Evolutionary conservation across 2,113 vertebrate species (phyloP).

Genomic region (Dermatemys mawii): DNA sequence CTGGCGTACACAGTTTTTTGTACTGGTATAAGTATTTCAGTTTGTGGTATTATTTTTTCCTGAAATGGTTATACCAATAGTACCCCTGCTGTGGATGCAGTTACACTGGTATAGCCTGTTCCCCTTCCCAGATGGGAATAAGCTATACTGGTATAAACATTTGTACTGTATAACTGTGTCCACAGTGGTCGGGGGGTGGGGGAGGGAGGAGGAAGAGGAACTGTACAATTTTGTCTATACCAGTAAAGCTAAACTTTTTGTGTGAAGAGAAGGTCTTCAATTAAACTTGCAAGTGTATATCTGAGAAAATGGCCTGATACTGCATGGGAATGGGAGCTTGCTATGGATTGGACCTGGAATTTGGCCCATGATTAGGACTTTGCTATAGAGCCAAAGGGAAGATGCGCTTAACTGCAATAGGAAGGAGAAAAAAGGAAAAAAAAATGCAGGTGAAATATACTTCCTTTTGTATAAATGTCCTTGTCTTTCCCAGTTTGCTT

Average conservation of each 20-base stretch:
- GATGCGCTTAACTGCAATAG: not conserved
- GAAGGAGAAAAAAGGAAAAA: not conserved
- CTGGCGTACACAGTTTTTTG: too few species aligned
- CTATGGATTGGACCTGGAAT: not conserved
- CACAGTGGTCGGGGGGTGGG: accelerated
- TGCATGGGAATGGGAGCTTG: not conserved
- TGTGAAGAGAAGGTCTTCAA: not conserved
- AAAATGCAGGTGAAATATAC: not conserved
- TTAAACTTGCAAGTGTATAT: not conserved
- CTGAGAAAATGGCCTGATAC: not conserved
- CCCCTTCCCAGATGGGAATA: not conserved
- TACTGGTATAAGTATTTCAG: too few species aligned
- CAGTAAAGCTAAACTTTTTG: not conserved
- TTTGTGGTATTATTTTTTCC: too few species aligned
- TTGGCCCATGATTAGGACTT: not conserved
- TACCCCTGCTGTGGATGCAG: too few species aligned
- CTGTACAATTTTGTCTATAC: not conserved
- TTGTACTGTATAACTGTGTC: not conserved
- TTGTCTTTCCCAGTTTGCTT: not conserved
- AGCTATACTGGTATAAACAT: not conserved
- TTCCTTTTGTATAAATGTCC: not conserved
- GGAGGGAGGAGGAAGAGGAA: too few species aligned
- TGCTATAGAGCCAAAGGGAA: not conserved
- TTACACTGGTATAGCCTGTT: not conserved
- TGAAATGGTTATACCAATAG: too few species aligned